phyloP scores from a whole-genome alignment of 2,888 invertebrate genomes.

The Cabera pusaria region DNA sequence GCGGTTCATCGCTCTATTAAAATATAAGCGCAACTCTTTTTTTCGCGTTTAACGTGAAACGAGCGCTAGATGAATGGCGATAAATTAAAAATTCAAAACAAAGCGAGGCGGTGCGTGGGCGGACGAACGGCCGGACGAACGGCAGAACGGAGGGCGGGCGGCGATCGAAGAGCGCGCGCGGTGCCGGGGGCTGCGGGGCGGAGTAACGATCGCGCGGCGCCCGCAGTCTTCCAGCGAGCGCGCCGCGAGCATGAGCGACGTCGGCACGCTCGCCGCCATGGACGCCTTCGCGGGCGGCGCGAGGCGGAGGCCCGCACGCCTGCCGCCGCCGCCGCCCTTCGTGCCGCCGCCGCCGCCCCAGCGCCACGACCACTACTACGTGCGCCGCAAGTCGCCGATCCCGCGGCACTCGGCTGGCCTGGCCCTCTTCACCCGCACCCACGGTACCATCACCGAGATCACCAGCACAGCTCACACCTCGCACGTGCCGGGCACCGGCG shows the following conservation, averaged over 20 bases:
- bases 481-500: not conserved
- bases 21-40: conserved; percentile 44
- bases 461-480: too few species aligned
- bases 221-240: conserved; percentile 80
- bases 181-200: conserved; percentile 59
- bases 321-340: conserved; percentile 78
- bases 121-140: conserved; percentile 67
- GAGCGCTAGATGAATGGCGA: conserved; percentile 71
- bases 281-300: conserved; percentile 81
- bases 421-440: conserved; percentile 74
- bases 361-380: conserved; percentile 77
- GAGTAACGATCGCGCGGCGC: conserved; percentile 65
- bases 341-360: conserved; percentile 76
- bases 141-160: conserved; percentile 72
- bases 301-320: conserved; percentile 72
- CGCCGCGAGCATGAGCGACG: conserved; percentile 80
- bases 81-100: conserved; percentile 82
- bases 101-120: conserved; percentile 71
- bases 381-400: conserved; percentile 78
- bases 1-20: conserved; percentile 29
- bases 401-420: conserved; percentile 70
- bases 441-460: conserved; percentile 56
- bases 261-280: conserved; percentile 81
- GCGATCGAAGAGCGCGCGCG: conserved; percentile 79
- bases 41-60: conserved; percentile 54